These are phyloP conservation scores for Anarsia innoxiella DNA, from an alignment of 2,888 invertebrate species.

Conservation along the genomic window DNA sequence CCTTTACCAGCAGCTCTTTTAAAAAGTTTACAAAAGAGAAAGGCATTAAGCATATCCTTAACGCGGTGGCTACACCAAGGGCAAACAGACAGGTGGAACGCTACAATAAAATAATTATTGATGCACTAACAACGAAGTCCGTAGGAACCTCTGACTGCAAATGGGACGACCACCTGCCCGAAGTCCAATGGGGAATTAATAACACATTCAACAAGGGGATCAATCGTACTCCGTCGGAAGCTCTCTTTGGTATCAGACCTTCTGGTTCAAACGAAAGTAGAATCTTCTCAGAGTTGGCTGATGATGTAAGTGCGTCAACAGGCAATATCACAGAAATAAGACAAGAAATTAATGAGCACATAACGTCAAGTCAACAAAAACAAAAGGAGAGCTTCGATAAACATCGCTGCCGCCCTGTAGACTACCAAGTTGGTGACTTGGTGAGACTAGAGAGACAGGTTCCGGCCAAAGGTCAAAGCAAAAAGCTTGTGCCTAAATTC, in stretches of 20 bases:
- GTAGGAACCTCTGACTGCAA: background rate
- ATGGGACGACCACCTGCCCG: constrained; percentile 1
- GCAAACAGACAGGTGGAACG: too few relatives aligned
- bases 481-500: constrained; percentile 6
- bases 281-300: background rate
- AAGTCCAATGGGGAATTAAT: background rate
- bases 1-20: background rate
- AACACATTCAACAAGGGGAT: constrained; percentile 1
- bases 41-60: background rate
- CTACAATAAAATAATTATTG: too few relatives aligned
- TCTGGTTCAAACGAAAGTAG: background rate
- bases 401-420: background rate
- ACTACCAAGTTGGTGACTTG: constrained; percentile 11
- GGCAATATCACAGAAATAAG: background rate
- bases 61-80: constrained; percentile 1
- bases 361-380: constrained; percentile 3
- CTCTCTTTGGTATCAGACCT: background rate
- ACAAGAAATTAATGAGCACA: background rate
- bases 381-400: constrained; percentile 12
- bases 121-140: background rate
- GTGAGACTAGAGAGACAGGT: constrained; percentile 11
- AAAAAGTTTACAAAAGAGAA: background rate
- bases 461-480: constrained; percentile 5
- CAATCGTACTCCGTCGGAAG: background rate
- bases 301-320: background rate